Evolutionary conservation across 2,888 invertebrate species (phyloP), one percentile per base, ranked within the genome.

Genomic region (Leptopilina syphax): DNA sequence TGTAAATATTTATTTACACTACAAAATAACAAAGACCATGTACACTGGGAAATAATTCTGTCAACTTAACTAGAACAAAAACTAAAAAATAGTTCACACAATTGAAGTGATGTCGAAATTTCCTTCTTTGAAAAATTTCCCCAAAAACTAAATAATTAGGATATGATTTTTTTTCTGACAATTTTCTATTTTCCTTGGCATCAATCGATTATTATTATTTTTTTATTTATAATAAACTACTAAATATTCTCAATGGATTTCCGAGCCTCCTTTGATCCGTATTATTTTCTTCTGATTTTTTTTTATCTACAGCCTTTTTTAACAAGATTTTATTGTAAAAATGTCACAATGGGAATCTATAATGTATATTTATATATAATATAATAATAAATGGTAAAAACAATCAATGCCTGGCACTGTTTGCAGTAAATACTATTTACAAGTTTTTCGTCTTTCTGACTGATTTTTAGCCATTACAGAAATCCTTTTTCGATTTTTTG

Each of bases 1-100:
- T 86, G 89, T 90, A 89, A 89, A 88, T 87, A 91, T 91, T 91
- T 91, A 91, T 91, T 91, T 91, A 90, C 91, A 91, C 89, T 91
- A 90, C 87, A 89, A 90, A 88, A 89, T 89, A 91, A 91, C 88
- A 89, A 87, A 86, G 86, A 80, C 70, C 70, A 70, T 70, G 70
- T 70, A 85, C 76, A 86, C 13, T 66, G 66, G 68, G 67, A 83
- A 81, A 83, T 83, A 78, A 80, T 82, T 70, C 79, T 70, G 81
- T 83, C 79, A 68, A 76, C 79, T 18, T 60, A 73, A 70, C 24
- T 63, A 77, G 63, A 63, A 77, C 60, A 77, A 77, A 63, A 77
- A 77, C 60, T 44, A 47, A 13, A 73, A 63, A 63, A 78, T n/a
- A 63, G 60, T 70, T 47, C 63, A 66, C 27, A 44, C 65, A 24